A percentile compares a stretch with the other conserved stretches of the same genome.
Conservation (phyloP, 2,888 invertebrate genomes). For the Drosophila rellima region DNA sequence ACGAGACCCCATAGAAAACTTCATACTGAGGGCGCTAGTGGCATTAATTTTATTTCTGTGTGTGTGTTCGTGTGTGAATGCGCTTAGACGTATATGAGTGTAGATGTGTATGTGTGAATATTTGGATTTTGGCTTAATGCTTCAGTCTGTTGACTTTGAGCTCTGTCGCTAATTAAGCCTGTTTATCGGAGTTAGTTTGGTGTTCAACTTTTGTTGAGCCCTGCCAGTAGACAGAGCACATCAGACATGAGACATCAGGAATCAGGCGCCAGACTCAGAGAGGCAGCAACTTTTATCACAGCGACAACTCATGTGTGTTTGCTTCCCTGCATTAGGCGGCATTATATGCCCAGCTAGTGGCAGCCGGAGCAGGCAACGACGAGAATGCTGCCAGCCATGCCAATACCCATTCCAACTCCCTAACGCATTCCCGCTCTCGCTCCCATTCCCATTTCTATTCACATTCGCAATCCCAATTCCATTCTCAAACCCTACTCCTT, state of each 20-base stretch:
- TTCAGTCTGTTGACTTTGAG: conserved; percentile 77
- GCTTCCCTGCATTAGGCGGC: conserved; percentile 28
- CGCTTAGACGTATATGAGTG: neutral
- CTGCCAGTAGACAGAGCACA: conserved; percentile 9
- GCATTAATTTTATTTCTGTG: conserved; percentile 58
- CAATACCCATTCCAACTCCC: conserved; percentile 1
- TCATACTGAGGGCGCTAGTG: conserved; percentile 43
- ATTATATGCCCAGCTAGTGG: conserved; percentile 17
- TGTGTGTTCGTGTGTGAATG: conserved; percentile 24
- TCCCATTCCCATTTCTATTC: neutral
- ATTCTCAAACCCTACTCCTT: conserved; percentile 20
- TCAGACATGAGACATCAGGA: neutral
- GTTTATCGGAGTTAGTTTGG: conserved; percentile 77
- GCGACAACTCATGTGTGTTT: conserved; percentile 29
- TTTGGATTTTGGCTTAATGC: conserved; percentile 65
- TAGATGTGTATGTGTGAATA: conserved; percentile 27
- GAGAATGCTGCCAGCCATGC: conserved; percentile 1
- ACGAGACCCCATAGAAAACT: conserved; percentile 65
- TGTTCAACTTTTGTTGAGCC: conserved; percentile 60
- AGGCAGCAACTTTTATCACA: conserved; percentile 56
- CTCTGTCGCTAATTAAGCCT: conserved; percentile 79
- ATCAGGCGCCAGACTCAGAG: neutral
- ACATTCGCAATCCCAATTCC: neutral
- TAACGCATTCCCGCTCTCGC: conserved; percentile 10
- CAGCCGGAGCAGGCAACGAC: conserved; percentile 6